Conservation (phyloP, 1,140 invertebrate genomes). For the Brachionus paranguensis region DNA sequence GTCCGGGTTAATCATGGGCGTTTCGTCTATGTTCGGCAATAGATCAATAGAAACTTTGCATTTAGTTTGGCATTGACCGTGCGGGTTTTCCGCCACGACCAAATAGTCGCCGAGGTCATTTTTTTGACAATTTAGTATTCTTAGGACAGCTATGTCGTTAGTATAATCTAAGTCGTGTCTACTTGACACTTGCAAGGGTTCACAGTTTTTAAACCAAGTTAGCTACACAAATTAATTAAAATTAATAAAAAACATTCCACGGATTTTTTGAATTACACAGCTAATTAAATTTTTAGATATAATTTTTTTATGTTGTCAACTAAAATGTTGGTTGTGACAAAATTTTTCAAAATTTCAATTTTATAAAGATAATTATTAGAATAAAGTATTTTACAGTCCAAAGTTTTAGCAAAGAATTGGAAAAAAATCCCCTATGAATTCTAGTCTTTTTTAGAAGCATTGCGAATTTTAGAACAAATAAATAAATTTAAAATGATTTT, state of each 20-base stretch:
- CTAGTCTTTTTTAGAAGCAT: no score
- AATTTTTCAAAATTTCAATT: background rate
- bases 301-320: no score
- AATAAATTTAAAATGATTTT: no score
- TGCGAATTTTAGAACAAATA: no score
- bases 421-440: no score
- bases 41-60: constrained; percentile 10
- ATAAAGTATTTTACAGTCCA: no score
- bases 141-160: background rate
- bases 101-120: constrained; percentile 27
- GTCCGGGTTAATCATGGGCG: constrained; percentile 38
- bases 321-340: no score
- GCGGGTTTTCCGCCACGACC: background rate
- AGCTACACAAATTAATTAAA: background rate
- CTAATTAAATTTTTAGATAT: background rate
- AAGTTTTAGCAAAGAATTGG: no score
- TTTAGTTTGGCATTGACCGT: background rate
- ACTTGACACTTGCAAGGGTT: constrained; percentile 11
- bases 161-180: constrained; percentile 6
- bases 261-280: background rate
- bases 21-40: constrained; percentile 33
- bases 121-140: constrained; percentile 4
- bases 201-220: constrained; percentile 34
- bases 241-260: background rate
- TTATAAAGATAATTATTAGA: background rate